phyloP scores from a whole-genome alignment of 2,797 vertebrate genomes.

The Eremophila alpestris region DNA sequence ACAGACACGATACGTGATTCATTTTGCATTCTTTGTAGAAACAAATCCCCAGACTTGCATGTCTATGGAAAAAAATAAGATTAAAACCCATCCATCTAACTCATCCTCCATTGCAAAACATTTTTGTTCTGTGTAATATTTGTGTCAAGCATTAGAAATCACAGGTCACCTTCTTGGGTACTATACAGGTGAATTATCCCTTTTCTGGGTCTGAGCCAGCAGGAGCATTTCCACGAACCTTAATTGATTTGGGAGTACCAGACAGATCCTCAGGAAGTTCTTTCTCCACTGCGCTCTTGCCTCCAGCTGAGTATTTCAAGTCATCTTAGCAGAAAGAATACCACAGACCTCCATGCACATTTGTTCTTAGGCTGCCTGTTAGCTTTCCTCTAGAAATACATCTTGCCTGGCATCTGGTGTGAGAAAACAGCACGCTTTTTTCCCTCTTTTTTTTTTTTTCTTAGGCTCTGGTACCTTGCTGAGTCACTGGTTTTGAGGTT shows the following conservation, averaged over 20 bases:
- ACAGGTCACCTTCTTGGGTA: neutral
- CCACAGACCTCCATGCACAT: neutral
- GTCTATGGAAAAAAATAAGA: neutral
- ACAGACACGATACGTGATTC: neutral
- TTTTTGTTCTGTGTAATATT: neutral
- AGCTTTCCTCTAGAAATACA: conserved; percentile 35
- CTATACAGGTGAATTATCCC: neutral
- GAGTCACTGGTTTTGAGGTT: conserved; percentile 48
- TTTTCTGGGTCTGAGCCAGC: neutral
- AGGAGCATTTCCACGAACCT: neutral
- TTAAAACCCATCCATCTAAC: conserved; percentile 24
- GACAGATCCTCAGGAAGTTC: neutral
- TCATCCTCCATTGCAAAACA: neutral
- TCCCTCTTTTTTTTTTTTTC: neutral
- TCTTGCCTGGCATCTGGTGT: conserved; percentile 29
- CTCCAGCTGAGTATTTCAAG: conserved; percentile 6
- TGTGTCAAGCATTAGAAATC: neutral
- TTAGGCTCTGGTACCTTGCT: neutral
- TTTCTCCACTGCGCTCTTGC: neutral
- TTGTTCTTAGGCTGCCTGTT: conserved; percentile 39
- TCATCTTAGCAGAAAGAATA: neutral
- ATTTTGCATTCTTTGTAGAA: conserved; percentile 41
- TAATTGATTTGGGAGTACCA: neutral
- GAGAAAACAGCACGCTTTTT: neutral
- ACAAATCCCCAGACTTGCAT: conserved; percentile 30